These are phyloP conservation scores for Abrostola triplasia DNA, from an alignment of 2,888 invertebrate genomes.

Conservation along the genomic window DNA sequence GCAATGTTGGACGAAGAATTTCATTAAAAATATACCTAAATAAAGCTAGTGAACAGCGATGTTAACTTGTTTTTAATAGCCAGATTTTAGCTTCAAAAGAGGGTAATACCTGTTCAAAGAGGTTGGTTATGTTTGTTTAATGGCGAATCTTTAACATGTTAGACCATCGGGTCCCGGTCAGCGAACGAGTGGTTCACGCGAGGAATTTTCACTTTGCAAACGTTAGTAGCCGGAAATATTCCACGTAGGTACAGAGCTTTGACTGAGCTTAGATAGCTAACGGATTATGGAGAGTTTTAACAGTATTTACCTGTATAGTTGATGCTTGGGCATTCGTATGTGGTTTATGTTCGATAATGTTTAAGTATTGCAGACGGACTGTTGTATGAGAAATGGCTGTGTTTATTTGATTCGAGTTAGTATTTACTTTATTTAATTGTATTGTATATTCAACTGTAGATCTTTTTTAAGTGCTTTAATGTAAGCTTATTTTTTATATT, in stretches of 20 bases:
- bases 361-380: conserved; percentile 6
- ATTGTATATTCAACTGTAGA: not conserved
- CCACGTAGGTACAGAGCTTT: conserved; percentile 54
- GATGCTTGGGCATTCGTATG: conserved; percentile 8
- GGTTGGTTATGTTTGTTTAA: conserved; percentile 60
- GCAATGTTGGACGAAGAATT: not conserved
- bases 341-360: conserved; percentile 17
- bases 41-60: not conserved
- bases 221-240: conserved; percentile 67
- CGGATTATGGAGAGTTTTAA: conserved; percentile 24
- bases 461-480: not conserved
- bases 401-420: not conserved
- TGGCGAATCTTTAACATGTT: conserved; percentile 67
- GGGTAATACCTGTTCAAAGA: conserved; percentile 30
- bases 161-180: conserved; percentile 69
- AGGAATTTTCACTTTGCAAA: conserved; percentile 78
- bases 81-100: conserved; percentile 16
- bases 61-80: not conserved
- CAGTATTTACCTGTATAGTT: conserved; percentile 20
- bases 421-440: not conserved
- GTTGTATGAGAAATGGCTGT: not conserved
- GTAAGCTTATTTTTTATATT: not conserved
- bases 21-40: not conserved
- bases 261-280: conserved; percentile 46
- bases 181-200: conserved; percentile 63